Conservation (phyloP, 2,113 vertebrate species). For the Periophthalmodon schlosseri region DNA sequence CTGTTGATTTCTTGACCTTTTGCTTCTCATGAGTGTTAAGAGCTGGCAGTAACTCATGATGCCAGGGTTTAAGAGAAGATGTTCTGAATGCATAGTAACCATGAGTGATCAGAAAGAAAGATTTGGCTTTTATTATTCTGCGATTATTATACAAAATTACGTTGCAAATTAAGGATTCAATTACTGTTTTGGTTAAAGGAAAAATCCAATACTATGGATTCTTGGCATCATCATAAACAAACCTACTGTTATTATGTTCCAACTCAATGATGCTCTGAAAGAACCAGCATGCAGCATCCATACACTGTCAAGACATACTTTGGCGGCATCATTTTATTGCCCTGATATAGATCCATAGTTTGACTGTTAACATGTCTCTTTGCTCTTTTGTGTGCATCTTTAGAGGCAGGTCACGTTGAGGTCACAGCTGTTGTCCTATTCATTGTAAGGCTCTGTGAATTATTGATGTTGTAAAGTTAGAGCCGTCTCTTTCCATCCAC, state of each 20-base stretch:
- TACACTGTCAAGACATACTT: background rate
- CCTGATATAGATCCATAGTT: background rate
- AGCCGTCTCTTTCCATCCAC: constrained; percentile 26
- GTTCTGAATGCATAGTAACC: background rate
- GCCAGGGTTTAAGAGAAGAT: background rate
- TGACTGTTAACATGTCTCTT: background rate
- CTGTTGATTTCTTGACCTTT: constrained; percentile 29
- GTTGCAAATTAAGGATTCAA: background rate
- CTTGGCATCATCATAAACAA: background rate
- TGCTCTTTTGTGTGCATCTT: background rate
- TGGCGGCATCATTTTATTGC: background rate
- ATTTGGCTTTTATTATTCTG: background rate
- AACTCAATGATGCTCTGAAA: background rate
- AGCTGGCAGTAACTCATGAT: background rate
- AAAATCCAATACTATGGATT: too few species aligned
- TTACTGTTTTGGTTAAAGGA: background rate
- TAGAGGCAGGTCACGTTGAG: constrained; percentile 17
- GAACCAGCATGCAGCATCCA: background rate
- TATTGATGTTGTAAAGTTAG: constrained; percentile 61
- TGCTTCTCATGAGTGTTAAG: constrained; percentile 4
- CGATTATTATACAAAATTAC: background rate
- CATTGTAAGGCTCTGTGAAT: constrained; percentile 43
- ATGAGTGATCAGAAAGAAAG: background rate
- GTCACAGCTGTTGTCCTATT: constrained; percentile 17
- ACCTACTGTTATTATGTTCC: background rate